Evolutionary conservation across 2,797 vertebrate species (phyloP), one percentile per base, ranked within the genome.

Genomic region (Sebastiscus tertius): DNA sequence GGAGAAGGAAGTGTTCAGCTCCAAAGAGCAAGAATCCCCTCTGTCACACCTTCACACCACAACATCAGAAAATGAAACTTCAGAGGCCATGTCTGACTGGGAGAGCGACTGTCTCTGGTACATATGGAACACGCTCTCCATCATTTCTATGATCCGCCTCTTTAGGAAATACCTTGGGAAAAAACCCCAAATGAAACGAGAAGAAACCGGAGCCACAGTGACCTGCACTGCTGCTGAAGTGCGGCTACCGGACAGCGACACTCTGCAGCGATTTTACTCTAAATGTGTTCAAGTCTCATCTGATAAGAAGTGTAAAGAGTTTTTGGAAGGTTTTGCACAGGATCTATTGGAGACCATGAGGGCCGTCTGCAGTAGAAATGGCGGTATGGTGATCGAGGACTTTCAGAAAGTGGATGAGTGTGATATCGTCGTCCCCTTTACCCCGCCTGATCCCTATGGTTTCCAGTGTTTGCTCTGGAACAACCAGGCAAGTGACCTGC

Each of bases 251-350:
- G 87, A 96, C 73, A 94, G 92, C 16, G 77, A 87, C 1, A 89
- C 92, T 0, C 89, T 98, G 72, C 87, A 78, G 34, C 84, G 67
- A 69, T 98, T 99, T 83, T 94, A 97, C 4, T 95, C 96, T 18
- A 96, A 92, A 67, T 96, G 94, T 84, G 94, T 97, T 65, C 89
- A 94, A 64, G 87, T 85, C 1, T 89, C 95, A 49, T 93, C 94
- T 0, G 82, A 87, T 0, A 95, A 96, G 7, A 94, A 90, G 2
- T 91, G 95, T 81, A 94, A 93, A 79, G 96, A 95, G 76, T 97
- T 99, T 91, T 95, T 98, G 70, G 97, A 99, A 72, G 98, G 97
- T 39, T 98, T 99, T 26, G 94, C 96, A 34, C 94, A 96, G n/a
- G 96, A 98, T 80, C 86, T 99, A 10, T 81, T 99, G 72, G 95